Conservation (phyloP, 2,888 invertebrate genomes). For the Cordilura impudica region DNA sequence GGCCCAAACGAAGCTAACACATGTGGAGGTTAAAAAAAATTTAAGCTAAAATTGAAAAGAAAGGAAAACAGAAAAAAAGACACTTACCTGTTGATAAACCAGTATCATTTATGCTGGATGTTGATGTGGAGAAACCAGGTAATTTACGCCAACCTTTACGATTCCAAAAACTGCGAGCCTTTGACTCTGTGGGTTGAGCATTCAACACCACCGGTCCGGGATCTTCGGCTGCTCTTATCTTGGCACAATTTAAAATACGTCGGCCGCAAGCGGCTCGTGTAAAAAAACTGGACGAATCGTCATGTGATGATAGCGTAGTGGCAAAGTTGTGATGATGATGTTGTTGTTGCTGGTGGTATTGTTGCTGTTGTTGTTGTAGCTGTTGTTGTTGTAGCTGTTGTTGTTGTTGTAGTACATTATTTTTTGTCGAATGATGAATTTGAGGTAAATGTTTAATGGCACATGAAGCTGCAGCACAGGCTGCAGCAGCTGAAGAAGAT, state of each 20-base stretch:
- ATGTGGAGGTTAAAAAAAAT: not conserved
- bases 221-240: constrained; percentile 79
- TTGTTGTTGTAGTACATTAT: constrained; percentile 34
- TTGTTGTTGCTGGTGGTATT: constrained; percentile 17
- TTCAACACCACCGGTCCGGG: constrained; percentile 72
- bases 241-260: constrained; percentile 76
- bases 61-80: not conserved
- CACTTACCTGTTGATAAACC: constrained; percentile 81
- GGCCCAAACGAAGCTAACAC: constrained; percentile 1
- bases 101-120: constrained; percentile 84
- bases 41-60: not conserved
- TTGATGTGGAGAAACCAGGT: constrained; percentile 85
- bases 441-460: constrained; percentile 58
- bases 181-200: constrained; percentile 71
- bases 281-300: constrained; percentile 68
- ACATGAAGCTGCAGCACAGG: constrained; percentile 27
- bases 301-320: constrained; percentile 4
- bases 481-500: constrained; percentile 8
- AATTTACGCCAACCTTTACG: constrained; percentile 89
- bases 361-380: constrained; percentile 1
- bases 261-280: constrained; percentile 78
- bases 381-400: constrained; percentile 47
- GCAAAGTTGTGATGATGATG: constrained; percentile 31
- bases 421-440: constrained; percentile 63
- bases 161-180: constrained; percentile 82